Conservation (phyloP, 2,797 vertebrate species). For the Mormyrus hasselquistii region DNA sequence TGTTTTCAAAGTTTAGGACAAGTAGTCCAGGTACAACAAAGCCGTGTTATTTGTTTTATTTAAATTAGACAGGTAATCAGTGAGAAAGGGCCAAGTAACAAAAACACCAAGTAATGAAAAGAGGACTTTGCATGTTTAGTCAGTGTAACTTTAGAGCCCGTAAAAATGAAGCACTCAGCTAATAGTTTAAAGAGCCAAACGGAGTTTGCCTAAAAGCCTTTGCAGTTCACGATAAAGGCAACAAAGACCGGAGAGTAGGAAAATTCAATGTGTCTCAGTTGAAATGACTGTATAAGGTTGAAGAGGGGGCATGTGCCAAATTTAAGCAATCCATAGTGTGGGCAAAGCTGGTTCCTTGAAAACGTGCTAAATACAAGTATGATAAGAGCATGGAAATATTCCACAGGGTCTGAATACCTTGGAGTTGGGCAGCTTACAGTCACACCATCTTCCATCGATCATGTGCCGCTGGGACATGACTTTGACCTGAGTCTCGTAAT, state of each 20-base stretch:
- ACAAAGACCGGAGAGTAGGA: neutral
- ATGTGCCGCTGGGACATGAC: slow-evolving; percentile 97
- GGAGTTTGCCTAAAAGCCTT: neutral
- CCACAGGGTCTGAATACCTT: slow-evolving; percentile 67
- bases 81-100: neutral
- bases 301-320: neutral
- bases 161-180: neutral
- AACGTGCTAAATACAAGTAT: neutral
- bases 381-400: neutral
- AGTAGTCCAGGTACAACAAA: neutral
- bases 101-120: neutral
- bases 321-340: neutral
- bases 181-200: neutral
- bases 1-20: neutral
- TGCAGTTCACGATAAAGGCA: neutral
- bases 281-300: neutral
- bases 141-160: neutral
- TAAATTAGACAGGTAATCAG: neutral
- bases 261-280: neutral
- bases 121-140: neutral
- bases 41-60: neutral
- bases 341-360: neutral
- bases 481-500: slow-evolving; percentile 96
- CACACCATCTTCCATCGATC: slow-evolving; percentile 98
- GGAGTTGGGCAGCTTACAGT: slow-evolving; percentile 97